Conservation (phyloP, 1,140 invertebrate genomes). For the Heliconius melpomene region DNA sequence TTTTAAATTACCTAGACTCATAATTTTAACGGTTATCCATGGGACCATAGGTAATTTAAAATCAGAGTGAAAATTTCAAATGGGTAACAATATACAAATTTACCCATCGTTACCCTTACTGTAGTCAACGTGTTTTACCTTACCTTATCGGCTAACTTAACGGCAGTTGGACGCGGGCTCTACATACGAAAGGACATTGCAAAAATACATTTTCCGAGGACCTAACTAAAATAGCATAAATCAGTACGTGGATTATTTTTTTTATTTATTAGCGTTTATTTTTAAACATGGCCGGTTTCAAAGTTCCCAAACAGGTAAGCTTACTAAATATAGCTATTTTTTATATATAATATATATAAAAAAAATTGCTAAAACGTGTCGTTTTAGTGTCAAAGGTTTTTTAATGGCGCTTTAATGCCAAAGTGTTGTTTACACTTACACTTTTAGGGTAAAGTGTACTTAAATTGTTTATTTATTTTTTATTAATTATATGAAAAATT, state of each 20-base stretch:
- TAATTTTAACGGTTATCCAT: not conserved
- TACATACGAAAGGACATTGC: slow-evolving; percentile 44
- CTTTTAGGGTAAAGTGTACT: not conserved
- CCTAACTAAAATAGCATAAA: slow-evolving; percentile 49
- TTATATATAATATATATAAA: slow-evolving; percentile 35
- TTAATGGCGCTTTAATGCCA: not conserved
- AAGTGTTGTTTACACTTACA: slow-evolving; percentile 3
- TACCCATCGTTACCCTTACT: not conserved
- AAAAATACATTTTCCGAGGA: slow-evolving; percentile 49
- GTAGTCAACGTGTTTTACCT: slow-evolving; percentile 3
- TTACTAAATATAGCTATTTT: slow-evolving; percentile 40
- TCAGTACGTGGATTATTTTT: slow-evolving; percentile 35
- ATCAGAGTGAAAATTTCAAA: not conserved
- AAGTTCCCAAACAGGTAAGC: slow-evolving; percentile 41
- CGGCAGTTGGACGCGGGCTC: slow-evolving; percentile 47
- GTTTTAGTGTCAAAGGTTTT: slow-evolving; percentile 36
- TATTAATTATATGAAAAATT: not conserved
- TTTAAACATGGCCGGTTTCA: slow-evolving; percentile 46
- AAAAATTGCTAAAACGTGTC: slow-evolving; percentile 37
- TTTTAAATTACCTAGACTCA: not conserved
- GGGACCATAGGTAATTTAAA: slow-evolving; percentile 3
- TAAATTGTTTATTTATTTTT: not conserved
- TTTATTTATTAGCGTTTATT: slow-evolving; percentile 16
- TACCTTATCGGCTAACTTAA: slow-evolving; percentile 42
- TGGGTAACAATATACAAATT: not conserved